Evolutionary conservation across 1,140 invertebrate genomes (phyloP).

Genomic region (Neodiprion fabricii): DNA sequence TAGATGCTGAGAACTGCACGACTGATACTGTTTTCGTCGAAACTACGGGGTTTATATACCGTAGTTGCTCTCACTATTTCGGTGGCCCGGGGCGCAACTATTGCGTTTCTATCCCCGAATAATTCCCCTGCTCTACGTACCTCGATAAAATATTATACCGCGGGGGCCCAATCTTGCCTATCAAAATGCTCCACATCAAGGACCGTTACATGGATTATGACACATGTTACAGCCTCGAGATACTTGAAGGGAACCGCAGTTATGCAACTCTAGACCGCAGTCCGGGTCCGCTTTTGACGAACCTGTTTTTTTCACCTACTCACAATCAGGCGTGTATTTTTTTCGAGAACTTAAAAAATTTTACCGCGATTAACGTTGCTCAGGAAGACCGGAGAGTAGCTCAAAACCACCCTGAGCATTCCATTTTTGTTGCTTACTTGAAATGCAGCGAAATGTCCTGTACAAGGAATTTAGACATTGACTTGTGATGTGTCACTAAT

Average conservation of each 20-base stretch:
- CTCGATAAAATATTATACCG: background rate
- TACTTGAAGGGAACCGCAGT: background rate
- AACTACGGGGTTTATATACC: background rate
- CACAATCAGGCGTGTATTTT: conserved; percentile 11
- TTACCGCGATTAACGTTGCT: too few relatives aligned
- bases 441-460: too few relatives aligned
- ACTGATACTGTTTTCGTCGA: background rate
- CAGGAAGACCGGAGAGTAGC: too few relatives aligned
- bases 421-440: too few relatives aligned
- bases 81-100: conserved; percentile 1
- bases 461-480: too few relatives aligned
- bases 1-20: background rate
- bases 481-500: too few relatives aligned
- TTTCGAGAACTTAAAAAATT: background rate
- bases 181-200: background rate
- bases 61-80: background rate
- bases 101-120: background rate
- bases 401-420: too few relatives aligned
- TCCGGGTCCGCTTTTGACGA: conserved; percentile 24
- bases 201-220: background rate
- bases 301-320: conserved; percentile 1
- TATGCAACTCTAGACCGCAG: conserved; percentile 17
- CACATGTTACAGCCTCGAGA: background rate
- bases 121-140: background rate
- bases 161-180: background rate